Percentiles rank a stretch among this genome's conserved stretches.
Conservation (phyloP, 2,113 vertebrate genomes). For the Nettapus auritus region DNA sequence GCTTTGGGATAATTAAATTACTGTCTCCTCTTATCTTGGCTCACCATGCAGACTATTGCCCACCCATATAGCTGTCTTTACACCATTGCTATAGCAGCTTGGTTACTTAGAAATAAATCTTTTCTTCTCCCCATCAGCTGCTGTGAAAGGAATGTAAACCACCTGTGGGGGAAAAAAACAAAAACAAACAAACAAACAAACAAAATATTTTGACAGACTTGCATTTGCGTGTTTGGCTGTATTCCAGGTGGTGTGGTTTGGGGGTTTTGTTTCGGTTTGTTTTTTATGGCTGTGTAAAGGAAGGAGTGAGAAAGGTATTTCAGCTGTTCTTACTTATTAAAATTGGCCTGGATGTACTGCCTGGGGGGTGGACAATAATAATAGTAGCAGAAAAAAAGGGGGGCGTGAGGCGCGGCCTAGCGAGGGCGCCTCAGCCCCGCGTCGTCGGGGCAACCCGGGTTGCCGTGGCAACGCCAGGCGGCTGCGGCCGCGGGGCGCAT, state of each 20-base stretch:
- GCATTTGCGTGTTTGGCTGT: conserved; percentile 14
- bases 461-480: conserved; percentile 79
- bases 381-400: not conserved
- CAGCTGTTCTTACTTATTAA: conserved; percentile 25
- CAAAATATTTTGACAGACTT: conserved; percentile 48
- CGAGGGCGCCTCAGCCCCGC: not conserved
- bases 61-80: conserved; percentile 55
- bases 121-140: conserved; percentile 38
- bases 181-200: not conserved
- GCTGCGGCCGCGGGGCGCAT: conserved; percentile 58
- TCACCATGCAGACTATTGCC: conserved; percentile 65
- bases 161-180: conserved; percentile 33
- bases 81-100: conserved; percentile 30
- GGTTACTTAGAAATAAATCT: conserved; percentile 56
- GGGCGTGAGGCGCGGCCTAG: not conserved
- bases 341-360: not conserved
- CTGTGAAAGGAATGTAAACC: conserved; percentile 59
- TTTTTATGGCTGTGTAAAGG: conserved; percentile 28
- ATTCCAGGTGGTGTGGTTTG: not conserved
- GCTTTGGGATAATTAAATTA: conserved; percentile 85
- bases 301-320: conserved; percentile 43
- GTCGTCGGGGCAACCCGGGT: conserved; percentile 77
- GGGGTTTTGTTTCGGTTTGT: not conserved
- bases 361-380: not conserved
- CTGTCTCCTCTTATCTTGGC: conserved; percentile 78